These are phyloP conservation scores for Diplogasteroides magnus DNA, from an alignment of 1,140 invertebrate species.

Conservation along the genomic window DNA sequence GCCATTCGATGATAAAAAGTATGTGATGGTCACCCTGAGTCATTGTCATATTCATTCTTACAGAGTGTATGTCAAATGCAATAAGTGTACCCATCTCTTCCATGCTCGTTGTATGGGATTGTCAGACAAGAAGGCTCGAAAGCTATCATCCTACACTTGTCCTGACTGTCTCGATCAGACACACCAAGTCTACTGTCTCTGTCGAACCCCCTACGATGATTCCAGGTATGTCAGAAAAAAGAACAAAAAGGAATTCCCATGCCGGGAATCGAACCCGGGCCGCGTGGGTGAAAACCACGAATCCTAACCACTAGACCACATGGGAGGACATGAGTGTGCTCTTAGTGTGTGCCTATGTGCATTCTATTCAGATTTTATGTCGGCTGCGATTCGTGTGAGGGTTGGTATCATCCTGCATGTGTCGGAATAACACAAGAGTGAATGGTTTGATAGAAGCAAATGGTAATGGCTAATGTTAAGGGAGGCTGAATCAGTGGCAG, in stretches of 20 bases:
- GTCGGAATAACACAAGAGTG: neutral
- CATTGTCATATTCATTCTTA: neutral
- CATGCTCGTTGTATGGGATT: neutral
- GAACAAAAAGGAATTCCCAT: too few species aligned
- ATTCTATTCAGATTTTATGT: neutral
- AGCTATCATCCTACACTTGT: neutral
- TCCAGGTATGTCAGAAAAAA: neutral
- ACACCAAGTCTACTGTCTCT: neutral
- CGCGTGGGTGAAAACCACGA: slow-evolving; percentile 76
- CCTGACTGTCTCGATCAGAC: neutral
- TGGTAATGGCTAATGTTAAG: neutral
- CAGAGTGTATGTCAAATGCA: neutral
- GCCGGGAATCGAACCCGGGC: slow-evolving; percentile 77
- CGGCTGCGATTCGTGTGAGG: neutral
- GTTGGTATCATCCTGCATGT: neutral
- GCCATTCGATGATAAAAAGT: neutral
- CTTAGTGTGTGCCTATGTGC: too few species aligned
- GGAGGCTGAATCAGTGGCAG: neutral
- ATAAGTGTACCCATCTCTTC: neutral
- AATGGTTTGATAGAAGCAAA: neutral
- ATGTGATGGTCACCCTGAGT: neutral
- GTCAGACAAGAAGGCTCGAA: neutral
- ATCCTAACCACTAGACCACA: slow-evolving; percentile 66
- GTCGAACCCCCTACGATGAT: neutral
- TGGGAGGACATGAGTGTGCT: too few species aligned